phyloP scores from a whole-genome alignment of 2,888 invertebrate genomes.

The Norana najaformis region DNA sequence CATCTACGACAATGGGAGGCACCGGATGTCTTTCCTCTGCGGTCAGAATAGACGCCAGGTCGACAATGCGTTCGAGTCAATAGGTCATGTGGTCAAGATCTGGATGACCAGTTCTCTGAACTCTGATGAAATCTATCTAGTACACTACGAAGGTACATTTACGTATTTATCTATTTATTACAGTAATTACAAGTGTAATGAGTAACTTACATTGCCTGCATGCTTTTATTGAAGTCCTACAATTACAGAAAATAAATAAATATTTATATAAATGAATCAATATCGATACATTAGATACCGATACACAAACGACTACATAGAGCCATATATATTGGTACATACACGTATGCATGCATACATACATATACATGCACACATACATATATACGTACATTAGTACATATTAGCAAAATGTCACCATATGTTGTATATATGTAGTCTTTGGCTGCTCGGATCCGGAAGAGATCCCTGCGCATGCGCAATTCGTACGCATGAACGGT shows the following conservation, averaged over 20 bases:
- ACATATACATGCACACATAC: no score
- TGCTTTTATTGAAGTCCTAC: no score
- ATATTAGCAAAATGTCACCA: not conserved
- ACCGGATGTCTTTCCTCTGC: not conserved
- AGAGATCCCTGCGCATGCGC: not conserved
- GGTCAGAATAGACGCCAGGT: not conserved
- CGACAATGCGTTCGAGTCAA: not conserved
- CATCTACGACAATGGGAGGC: not conserved
- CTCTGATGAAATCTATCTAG: not conserved
- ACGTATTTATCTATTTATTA: not conserved
- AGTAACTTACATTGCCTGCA: no score
- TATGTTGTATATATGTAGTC: conserved; percentile 1
- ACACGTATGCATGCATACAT: no score
- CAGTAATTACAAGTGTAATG: no score
- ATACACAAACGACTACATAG: no score
- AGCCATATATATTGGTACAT: no score
- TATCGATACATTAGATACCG: no score
- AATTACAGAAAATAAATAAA: no score
- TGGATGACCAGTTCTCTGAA: not conserved
- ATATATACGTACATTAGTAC: no score
- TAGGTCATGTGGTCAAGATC: not conserved
- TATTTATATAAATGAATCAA: no score
- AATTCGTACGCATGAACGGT: conserved; percentile 1
- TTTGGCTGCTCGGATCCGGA: conserved; percentile 28
- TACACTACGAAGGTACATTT: not conserved